Conservation (phyloP, 2,113 vertebrate species). For the Larimichthys polyactis region DNA sequence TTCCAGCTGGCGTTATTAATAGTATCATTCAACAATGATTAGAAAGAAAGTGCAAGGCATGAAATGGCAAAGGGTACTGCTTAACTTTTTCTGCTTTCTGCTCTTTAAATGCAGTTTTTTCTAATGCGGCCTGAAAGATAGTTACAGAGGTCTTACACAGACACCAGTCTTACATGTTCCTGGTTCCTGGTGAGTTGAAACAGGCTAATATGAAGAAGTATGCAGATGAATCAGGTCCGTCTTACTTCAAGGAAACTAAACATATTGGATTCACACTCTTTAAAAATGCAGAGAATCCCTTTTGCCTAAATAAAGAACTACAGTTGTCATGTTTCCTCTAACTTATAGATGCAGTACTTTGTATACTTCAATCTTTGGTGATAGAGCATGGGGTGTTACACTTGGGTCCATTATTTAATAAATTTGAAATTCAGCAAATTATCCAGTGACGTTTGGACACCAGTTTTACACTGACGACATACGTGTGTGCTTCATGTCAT, state of each 20-base stretch:
- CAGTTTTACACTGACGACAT: neutral
- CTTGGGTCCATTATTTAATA: neutral
- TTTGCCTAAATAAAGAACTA: too few species aligned
- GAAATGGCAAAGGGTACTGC: constrained; percentile 6
- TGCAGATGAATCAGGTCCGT: too few species aligned
- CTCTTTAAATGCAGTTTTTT: neutral
- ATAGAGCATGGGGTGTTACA: neutral
- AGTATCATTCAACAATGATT: constrained; percentile 34
- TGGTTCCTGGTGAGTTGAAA: too few species aligned
- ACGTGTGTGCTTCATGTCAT: neutral
- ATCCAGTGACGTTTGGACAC: neutral
- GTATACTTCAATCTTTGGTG: too few species aligned
- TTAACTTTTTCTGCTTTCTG: constrained; percentile 18
- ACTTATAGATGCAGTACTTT: too few species aligned
- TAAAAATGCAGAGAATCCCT: too few species aligned
- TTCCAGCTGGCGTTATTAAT: constrained; percentile 54
- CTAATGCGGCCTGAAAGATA: neutral
- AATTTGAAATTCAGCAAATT: neutral
- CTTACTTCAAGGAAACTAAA: too few species aligned
- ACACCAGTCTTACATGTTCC: neutral
- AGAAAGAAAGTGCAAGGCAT: constrained; percentile 14
- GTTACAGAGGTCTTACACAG: neutral
- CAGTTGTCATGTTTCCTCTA: too few species aligned
- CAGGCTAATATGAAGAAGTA: too few species aligned
- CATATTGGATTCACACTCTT: too few species aligned